Base-by-base conservation (phyloP, 2,888 invertebrate species). In the Physocephala rufipes region DNA sequence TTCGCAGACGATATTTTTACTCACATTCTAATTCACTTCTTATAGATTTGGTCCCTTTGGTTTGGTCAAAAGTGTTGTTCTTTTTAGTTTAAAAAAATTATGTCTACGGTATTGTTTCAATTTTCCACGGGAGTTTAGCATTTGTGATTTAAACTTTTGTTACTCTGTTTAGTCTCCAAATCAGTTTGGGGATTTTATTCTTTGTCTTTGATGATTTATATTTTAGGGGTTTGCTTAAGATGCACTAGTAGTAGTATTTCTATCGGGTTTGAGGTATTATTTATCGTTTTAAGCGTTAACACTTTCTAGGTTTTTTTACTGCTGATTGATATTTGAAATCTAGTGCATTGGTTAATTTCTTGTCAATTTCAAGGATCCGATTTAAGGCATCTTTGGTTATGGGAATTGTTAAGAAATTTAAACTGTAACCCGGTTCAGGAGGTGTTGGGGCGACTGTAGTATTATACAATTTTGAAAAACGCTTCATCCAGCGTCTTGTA, bases 391-490 rank as follows among this genome's bases (percentile, higher is more conserved):
- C 26, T 7, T 21, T 16, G 28, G 58, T 24, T 28, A 58, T 58
- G 15, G 26, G 15, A 12, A 58, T 15, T 28, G 26, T 15, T 28
- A 58, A 15, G 24, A 13, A 24, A 58, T 26, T 58, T 15, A 15
- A 15, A 58, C 15, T 26, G 9, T 24, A 28, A 5, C 24, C 9
- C 26, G 24, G 24, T 2, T 58, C 63, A 15, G 47, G 47, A 16
- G 63, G 45, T 47, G 7, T n/a, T 26, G 63, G 63, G 19, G 47
- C 63, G 21, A 63, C 63, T 26, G 63, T 63, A 15, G 24, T 26
- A 24, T 63, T 63, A 16, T 63, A 63, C 19, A 47, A 19, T 26
- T 28, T 63, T 16, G 63, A 63, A 45, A 63, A 47, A 1, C 63
- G 45, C 3, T 26, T 47, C 26, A 63, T 63, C 47, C 24, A 47